phyloP scores from a whole-genome alignment of 2,113 vertebrate genomes.

The Eptatretus burgeri region DNA sequence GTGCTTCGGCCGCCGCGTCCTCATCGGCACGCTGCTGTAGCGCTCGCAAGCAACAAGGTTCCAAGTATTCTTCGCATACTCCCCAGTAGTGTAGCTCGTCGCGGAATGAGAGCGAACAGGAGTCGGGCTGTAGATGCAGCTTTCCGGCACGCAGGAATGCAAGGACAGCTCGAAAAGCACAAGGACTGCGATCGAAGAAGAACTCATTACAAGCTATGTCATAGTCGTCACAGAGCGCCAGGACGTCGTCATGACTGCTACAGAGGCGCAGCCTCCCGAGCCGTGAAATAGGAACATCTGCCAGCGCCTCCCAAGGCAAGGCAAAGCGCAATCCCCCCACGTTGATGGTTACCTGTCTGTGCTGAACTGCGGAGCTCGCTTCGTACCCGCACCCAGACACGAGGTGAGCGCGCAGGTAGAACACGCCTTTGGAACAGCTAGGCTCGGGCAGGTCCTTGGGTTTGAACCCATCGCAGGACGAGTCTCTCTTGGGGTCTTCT shows the following conservation, averaged over 20 bases:
- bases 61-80: constrained; percentile 55
- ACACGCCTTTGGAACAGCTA: no score
- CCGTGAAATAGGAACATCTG: constrained; percentile 65
- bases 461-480: no score
- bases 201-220: constrained; percentile 69
- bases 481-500: no score
- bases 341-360: constrained; percentile 19
- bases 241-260: constrained; percentile 76
- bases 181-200: constrained; percentile 86
- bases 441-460: no score
- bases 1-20: constrained; percentile 12
- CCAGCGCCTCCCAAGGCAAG: constrained; percentile 75
- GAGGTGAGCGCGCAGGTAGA: no score
- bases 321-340: constrained; percentile 77
- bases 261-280: constrained; percentile 64
- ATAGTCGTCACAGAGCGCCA: constrained; percentile 70
- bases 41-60: constrained; percentile 67
- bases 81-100: constrained; percentile 96
- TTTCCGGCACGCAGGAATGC: constrained; percentile 69
- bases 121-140: constrained; percentile 51
- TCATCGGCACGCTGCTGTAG: constrained; percentile 73
- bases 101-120: constrained; percentile 73
- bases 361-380: no score
- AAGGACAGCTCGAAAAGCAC: constrained; percentile 71
- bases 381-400: no score